A percentile compares a stretch with the other conserved stretches of the same genome.
Evolutionary conservation across 2,113 vertebrate species (phyloP).

Genomic region (Calidris pygmaea): DNA sequence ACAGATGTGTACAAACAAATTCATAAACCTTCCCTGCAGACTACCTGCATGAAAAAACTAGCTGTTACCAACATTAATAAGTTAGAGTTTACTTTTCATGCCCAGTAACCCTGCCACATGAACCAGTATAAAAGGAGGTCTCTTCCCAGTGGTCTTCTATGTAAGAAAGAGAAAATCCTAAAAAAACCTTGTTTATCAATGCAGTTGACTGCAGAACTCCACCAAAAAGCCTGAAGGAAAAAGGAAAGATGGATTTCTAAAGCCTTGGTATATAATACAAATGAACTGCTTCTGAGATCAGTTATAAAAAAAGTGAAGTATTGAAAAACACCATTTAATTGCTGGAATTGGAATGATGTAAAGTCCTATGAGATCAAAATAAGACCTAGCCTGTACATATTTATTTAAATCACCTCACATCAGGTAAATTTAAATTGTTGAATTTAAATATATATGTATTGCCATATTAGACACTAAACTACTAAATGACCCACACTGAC

Average conservation of each 20-base stretch:
- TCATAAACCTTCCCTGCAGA: background rate
- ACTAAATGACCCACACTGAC: background rate
- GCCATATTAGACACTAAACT: background rate
- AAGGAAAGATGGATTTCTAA: background rate
- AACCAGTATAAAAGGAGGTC: background rate
- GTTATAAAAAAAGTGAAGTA: background rate
- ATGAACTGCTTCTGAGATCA: background rate
- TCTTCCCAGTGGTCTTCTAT: background rate
- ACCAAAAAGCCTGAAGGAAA: background rate
- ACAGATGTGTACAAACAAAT: background rate
- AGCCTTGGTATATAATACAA: background rate
- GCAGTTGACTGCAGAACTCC: background rate
- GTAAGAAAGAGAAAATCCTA: background rate
- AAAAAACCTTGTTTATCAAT: background rate
- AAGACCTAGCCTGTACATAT: background rate
- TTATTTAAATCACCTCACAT: background rate
- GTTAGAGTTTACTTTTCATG: background rate
- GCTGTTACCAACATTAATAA: background rate
- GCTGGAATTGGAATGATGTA: background rate
- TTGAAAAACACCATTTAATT: background rate
- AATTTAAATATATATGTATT: background rate
- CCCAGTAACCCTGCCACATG: background rate
- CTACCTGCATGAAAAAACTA: background rate
- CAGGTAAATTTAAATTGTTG: background rate
- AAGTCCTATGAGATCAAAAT: background rate